These are phyloP conservation scores for Drosophila picticornis DNA, from an alignment of 2,888 invertebrate species.

Conservation along the genomic window DNA sequence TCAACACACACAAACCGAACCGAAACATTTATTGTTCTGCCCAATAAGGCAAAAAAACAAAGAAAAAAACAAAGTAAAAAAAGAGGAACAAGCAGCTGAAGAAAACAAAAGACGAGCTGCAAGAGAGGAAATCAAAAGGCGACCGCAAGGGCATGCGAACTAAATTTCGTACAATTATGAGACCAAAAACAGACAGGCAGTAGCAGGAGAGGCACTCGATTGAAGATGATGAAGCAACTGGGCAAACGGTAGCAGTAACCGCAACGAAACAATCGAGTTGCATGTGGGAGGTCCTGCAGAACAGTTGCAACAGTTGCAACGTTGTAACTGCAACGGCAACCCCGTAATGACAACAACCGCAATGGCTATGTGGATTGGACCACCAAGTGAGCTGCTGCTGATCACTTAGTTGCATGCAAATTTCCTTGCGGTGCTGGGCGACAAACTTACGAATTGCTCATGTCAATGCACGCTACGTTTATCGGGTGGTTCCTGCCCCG, in stretches of 20 bases:
- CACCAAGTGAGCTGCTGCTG: slow-evolving; percentile 64
- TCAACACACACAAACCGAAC: slow-evolving; percentile 35
- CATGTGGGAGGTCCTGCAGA: slow-evolving; percentile 76
- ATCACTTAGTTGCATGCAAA: slow-evolving; percentile 68
- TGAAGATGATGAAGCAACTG: slow-evolving; percentile 42
- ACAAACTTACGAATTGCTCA: slow-evolving; percentile 84
- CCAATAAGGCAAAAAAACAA: slow-evolving; percentile 73
- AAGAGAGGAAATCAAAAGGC: slow-evolving; percentile 60
- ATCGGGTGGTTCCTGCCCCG: slow-evolving; percentile 53
- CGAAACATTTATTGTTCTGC: slow-evolving; percentile 80
- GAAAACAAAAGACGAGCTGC: slow-evolving; percentile 17
- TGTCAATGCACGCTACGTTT: slow-evolving; percentile 64
- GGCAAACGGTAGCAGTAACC: slow-evolving; percentile 77
- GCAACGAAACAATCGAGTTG: slow-evolving; percentile 71
- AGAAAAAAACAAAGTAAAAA: slow-evolving; percentile 30
- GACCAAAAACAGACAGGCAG: slow-evolving; percentile 54
- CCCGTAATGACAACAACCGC: slow-evolving; percentile 76
- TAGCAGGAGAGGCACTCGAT: slow-evolving; percentile 9
- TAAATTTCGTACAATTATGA: slow-evolving; percentile 83
- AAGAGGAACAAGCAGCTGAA: slow-evolving; percentile 4
- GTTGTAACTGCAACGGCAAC: slow-evolving; percentile 30
- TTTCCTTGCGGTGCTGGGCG: slow-evolving; percentile 73
- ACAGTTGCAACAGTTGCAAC: slow-evolving; percentile 31
- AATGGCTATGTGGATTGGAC: slow-evolving; percentile 58
- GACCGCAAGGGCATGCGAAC: slow-evolving; percentile 82